Percentiles rank a stretch among this genome's conserved stretches.
Conservation (phyloP, 1,140 invertebrate genomes). For the Phocides pigmalion region DNA sequence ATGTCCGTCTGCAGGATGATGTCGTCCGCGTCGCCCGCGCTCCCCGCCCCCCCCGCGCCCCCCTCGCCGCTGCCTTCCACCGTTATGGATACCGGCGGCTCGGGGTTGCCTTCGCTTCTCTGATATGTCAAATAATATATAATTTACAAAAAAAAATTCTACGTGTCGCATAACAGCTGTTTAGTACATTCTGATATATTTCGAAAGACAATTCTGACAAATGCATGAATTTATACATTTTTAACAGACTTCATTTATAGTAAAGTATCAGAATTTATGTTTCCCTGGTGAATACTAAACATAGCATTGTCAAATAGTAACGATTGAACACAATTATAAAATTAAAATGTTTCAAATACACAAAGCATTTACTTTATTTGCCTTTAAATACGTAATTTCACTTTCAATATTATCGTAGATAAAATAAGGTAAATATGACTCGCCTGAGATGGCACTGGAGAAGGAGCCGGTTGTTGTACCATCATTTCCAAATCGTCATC, state of each 20-base stretch:
- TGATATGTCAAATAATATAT: constrained; percentile 29
- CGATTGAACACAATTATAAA: no score
- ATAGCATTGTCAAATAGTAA: no score
- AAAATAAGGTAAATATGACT: neutral
- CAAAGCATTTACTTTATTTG: no score
- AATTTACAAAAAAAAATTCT: no score
- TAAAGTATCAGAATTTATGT: no score
- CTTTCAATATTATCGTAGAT: neutral
- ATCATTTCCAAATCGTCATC: constrained; percentile 73
- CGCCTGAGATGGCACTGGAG: constrained; percentile 73
- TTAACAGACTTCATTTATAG: no score
- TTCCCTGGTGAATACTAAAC: no score
- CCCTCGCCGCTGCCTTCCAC: constrained; percentile 39
- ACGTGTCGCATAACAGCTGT: no score
- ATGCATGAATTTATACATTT: no score
- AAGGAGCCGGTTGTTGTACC: constrained; percentile 58
- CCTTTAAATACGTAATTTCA: neutral
- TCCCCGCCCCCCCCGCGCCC: constrained; percentile 41
- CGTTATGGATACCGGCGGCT: constrained; percentile 39
- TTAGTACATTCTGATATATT: no score
- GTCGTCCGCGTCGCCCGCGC: constrained; percentile 56
- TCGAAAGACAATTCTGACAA: no score
- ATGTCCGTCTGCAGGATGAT: constrained; percentile 90
- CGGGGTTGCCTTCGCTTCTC: constrained; percentile 63
- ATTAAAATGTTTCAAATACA: no score